Evolutionary conservation across 2,797 vertebrate genomes (phyloP), one percentile per base, ranked within the genome.

Genomic region (Chaunax sp.): DNA sequence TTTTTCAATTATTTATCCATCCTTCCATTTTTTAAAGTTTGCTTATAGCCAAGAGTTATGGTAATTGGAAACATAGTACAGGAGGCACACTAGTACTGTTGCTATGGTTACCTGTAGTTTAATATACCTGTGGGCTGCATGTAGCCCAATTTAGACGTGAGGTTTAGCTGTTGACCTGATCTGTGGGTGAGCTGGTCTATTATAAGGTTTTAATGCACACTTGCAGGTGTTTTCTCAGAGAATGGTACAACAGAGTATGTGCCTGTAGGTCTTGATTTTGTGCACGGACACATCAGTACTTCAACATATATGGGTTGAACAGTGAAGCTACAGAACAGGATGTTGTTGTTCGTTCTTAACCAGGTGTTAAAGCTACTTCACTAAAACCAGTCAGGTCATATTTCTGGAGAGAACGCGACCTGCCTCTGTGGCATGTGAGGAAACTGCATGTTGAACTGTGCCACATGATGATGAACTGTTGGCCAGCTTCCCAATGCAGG

Each of bases 71-170:
- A 33, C 2, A 16, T 54, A 5, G 25, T 22, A 5, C 6, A 14
- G 50, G 8, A 52, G 18, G 9, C 40, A 61, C 43, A 38, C 45
- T 43, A 18, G 22, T 6, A 7, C 20, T 35, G 74, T 63, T 83
- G n/a, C 74, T 52, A 72, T 75, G 59, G 77, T 61, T 67, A 82
- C 68, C 30, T 53, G 25, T 10, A 46, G 30, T 69, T 44, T 43
- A 46, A 54, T 16, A 45, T 57, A 69, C 51, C 46, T 64, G 66
- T n/a, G n/a, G n/a, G n/a, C n/a, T n/a, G n/a, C n/a, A n/a, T n/a
- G n/a, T 16, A 26, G 62, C 61, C 49, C 0, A 12, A 63, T 59
- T 49, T 66, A 55, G 52, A 65, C 9, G 9, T 5, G 33, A 65
- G 10, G 41, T 53, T 55, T 46, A 22, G n/a, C 28, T 66, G 49